A percentile compares a stretch with the other conserved stretches of the same genome.
Evolutionary conservation across 2,888 invertebrate genomes (phyloP).

Genomic region (Hedya salicella): DNA sequence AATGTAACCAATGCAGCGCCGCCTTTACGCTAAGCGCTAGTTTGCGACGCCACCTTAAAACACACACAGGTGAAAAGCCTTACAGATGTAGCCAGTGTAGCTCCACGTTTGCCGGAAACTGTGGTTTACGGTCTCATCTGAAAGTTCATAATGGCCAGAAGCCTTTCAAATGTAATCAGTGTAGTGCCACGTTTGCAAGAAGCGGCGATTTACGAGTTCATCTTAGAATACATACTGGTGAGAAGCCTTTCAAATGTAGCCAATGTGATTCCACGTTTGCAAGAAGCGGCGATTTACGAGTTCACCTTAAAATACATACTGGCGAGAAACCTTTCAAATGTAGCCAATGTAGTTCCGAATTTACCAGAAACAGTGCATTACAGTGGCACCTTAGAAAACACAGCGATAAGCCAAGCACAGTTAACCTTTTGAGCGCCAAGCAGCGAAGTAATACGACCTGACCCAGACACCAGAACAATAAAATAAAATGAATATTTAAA

Average conservation of each 20-base stretch:
- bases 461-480: no score
- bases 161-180: conserved; percentile 26
- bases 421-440: no score
- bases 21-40: conserved; percentile 13
- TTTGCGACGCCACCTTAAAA: conserved; percentile 17
- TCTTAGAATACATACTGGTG: no score
- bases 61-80: conserved; percentile 33
- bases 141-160: not conserved
- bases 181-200: no score
- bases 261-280: conserved; percentile 32
- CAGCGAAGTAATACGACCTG: no score
- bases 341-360: conserved; percentile 40
- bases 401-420: conserved; percentile 43
- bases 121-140: not conserved
- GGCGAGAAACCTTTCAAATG: conserved; percentile 42
- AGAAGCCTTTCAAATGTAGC: conserved; percentile 23
- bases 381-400: conserved; percentile 44
- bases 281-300: conserved; percentile 22
- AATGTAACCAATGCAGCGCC: conserved; percentile 45
- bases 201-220: no score
- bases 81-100: not conserved
- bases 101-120: not conserved
- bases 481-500: no score
- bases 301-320: conserved; percentile 44
- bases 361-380: conserved; percentile 26